Evolutionary conservation across 2,113 vertebrate species (phyloP).

Genomic region (Alaudala cheleensis): DNA sequence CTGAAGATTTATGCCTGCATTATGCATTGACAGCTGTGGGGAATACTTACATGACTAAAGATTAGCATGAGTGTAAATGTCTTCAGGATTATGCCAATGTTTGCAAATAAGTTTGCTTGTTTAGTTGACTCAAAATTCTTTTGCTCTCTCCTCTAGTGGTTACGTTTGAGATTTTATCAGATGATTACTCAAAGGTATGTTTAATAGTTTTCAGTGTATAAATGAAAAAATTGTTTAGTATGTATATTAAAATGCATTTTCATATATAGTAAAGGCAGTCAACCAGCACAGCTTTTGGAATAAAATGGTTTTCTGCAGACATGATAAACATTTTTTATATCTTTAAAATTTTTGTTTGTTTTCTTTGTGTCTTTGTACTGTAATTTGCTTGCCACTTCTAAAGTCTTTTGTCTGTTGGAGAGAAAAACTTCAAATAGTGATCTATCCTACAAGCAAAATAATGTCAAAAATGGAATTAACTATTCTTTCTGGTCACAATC

Average conservation of each 20-base stretch:
- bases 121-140: conserved; percentile 35
- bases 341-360: neutral
- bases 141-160: conserved; percentile 81
- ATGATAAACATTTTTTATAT: neutral
- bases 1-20: neutral
- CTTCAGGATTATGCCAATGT: neutral
- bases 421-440: neutral
- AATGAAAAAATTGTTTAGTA: neutral
- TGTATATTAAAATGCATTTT: conserved; percentile 45
- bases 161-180: conserved; percentile 94
- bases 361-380: neutral
- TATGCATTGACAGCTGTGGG: conserved; percentile 9
- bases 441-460: neutral
- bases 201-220: neutral
- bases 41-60: conserved; percentile 59
- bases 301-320: neutral
- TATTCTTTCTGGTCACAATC: neutral
- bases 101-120: conserved; percentile 14
- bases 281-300: neutral
- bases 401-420: neutral
- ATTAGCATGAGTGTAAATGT: conserved; percentile 9
- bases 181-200: conserved; percentile 98
- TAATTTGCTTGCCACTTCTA: neutral
- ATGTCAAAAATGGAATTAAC: neutral
- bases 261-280: conserved; percentile 1